Evolutionary conservation across 2,113 vertebrate species (phyloP).

Genomic region (Puntigrus tetrazona): DNA sequence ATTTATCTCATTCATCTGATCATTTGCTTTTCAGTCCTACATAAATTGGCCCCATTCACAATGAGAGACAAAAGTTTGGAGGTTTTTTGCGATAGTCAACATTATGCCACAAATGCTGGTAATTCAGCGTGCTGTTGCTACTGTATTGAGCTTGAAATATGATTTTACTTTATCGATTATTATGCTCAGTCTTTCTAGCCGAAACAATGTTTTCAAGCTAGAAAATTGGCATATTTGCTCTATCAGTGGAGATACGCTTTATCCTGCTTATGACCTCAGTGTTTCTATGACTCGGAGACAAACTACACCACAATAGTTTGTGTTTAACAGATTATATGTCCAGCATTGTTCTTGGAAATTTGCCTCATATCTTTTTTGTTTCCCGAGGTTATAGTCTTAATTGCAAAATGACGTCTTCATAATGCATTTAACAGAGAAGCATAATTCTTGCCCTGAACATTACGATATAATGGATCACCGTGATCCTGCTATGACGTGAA

Average conservation of each 20-base stretch:
- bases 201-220: conserved; percentile 2
- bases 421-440: not conserved
- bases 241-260: conserved; percentile 23
- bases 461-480: conserved; percentile 6
- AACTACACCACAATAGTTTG: conserved; percentile 15
- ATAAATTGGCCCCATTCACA: not conserved
- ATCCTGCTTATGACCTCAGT: conserved; percentile 29
- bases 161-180: not conserved
- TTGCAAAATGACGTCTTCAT: conserved; percentile 36
- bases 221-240: not conserved
- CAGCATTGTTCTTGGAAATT: conserved; percentile 15
- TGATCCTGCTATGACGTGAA: conserved; percentile 4
- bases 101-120: not conserved
- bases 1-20: not conserved
- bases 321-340: conserved; percentile 31
- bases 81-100: not conserved
- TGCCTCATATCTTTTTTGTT: conserved; percentile 31
- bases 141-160: not conserved
- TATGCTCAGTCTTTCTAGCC: not conserved
- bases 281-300: not conserved
- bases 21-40: not conserved
- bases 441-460: not conserved
- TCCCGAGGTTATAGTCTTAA: conserved; percentile 1
- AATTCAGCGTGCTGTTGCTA: not conserved
- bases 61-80: not conserved